These are phyloP conservation scores for Hipparchia sbordonii DNA, from an alignment of 2,888 invertebrate species.

Conservation along the genomic window DNA sequence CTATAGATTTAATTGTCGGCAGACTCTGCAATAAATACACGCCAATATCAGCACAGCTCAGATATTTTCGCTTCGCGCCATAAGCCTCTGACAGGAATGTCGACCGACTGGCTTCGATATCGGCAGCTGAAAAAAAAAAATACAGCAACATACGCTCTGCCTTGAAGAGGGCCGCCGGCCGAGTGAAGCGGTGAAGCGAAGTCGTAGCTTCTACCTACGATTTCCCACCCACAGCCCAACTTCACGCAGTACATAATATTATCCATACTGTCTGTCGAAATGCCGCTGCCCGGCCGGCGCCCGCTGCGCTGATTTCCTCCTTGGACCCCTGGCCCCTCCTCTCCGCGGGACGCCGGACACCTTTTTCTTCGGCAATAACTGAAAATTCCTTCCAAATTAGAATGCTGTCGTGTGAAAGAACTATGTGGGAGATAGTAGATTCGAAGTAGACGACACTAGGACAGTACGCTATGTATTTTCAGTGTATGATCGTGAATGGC, in stretches of 20 bases:
- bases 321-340: constrained; percentile 55
- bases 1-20: constrained; percentile 44
- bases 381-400: constrained; percentile 31
- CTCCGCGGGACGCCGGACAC: constrained; percentile 56
- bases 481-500: constrained; percentile 72
- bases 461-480: constrained; percentile 61
- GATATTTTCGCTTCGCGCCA: constrained; percentile 78
- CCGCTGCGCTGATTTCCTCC: constrained; percentile 72
- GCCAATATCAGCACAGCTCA: constrained; percentile 72
- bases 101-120: constrained; percentile 69
- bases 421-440: constrained; percentile 36
- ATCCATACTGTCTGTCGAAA: constrained; percentile 51
- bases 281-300: constrained; percentile 37
- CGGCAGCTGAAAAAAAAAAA: constrained; percentile 51
- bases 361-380: constrained; percentile 42
- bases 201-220: constrained; percentile 49
- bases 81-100: constrained; percentile 74
- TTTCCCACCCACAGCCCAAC: constrained; percentile 62
- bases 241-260: constrained; percentile 40
- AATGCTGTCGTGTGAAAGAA: constrained; percentile 27
- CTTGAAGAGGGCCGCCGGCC: constrained; percentile 52
- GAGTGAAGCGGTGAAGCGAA: constrained; percentile 48
- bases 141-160: constrained; percentile 55
- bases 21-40: constrained; percentile 48
- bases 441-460: constrained; percentile 43